Percentiles rank a stretch among this genome's conserved stretches.
Evolutionary conservation across 1,140 invertebrate genomes (phyloP).

Genomic region (Drosophila pallidifrons): DNA sequence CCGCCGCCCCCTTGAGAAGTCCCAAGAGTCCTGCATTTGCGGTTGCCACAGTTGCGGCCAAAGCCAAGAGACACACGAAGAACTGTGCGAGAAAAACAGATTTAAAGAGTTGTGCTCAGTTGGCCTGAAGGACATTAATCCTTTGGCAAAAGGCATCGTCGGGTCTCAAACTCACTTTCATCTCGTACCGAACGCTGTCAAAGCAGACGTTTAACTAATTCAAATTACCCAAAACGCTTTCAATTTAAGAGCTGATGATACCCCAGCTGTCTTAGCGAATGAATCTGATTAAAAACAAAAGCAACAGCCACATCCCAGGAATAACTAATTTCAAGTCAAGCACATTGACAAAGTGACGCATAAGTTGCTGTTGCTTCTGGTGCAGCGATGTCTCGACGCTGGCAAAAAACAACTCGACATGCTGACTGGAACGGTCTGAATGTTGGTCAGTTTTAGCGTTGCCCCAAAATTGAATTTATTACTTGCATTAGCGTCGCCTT

Average conservation of each 20-base stretch:
- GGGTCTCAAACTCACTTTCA: conserved; percentile 67
- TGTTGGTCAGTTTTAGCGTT: conserved; percentile 22
- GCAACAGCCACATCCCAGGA: conserved; percentile 24
- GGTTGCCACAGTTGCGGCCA: conserved; percentile 63
- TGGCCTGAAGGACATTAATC: conserved; percentile 10
- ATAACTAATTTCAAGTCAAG: conserved; percentile 13
- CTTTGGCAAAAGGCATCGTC: not conserved
- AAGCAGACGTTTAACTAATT: conserved; percentile 71
- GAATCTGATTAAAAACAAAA: conserved; percentile 30
- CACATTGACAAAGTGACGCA: conserved; percentile 28
- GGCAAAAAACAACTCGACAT: conserved; percentile 2
- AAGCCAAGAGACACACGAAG: conserved; percentile 73
- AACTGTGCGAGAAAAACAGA: conserved; percentile 47
- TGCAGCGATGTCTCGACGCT: not conserved
- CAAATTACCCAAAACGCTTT: conserved; percentile 54
- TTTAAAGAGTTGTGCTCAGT: conserved; percentile 9
- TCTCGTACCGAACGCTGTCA: conserved; percentile 49
- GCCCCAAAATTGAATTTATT: conserved; percentile 67
- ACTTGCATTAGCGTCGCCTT: conserved; percentile 59
- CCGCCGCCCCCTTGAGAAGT: conserved; percentile 64
- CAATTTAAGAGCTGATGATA: conserved; percentile 62
- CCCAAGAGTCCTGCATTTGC: conserved; percentile 68
- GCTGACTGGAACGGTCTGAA: conserved; percentile 30
- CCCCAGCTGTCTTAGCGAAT: conserved; percentile 42
- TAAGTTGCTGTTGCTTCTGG: not conserved